These are phyloP conservation scores for Phalacrocorax brasilianus DNA, from an alignment of 2,113 vertebrate species.

Conservation along the genomic window DNA sequence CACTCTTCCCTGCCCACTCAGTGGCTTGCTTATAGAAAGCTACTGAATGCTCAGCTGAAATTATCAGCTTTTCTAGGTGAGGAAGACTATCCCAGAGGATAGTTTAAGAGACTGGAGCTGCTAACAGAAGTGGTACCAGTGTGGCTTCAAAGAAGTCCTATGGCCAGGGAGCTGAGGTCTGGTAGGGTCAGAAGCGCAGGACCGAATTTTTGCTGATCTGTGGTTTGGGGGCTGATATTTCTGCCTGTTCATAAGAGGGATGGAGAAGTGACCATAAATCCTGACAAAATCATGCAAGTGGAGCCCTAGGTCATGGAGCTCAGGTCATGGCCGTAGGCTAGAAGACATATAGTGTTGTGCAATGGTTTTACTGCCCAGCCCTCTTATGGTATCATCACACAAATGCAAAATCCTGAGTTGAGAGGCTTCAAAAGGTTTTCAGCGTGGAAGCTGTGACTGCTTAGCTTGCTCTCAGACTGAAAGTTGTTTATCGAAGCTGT, in stretches of 20 bases:
- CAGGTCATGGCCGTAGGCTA: background rate
- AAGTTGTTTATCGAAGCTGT: background rate
- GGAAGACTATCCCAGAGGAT: background rate
- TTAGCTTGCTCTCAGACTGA: background rate
- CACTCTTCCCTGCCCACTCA: background rate
- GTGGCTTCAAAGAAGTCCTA: background rate
- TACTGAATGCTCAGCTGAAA: background rate
- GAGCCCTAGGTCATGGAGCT: background rate
- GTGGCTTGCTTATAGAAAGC: background rate
- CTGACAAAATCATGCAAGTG: background rate
- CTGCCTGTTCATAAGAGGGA: background rate
- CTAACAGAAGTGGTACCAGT: background rate
- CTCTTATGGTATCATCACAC: background rate
- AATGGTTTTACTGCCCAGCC: background rate
- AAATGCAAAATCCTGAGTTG: background rate
- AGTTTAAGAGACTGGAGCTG: background rate
- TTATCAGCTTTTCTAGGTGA: background rate
- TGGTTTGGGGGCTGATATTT: background rate
- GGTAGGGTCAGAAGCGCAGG: background rate
- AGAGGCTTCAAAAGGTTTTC: background rate
- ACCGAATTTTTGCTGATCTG: background rate
- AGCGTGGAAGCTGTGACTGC: background rate
- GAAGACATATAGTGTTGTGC: background rate
- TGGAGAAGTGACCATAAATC: background rate
- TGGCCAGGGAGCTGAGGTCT: background rate